Percentiles rank a stretch among this genome's conserved stretches.
phyloP scores from a whole-genome alignment of 2,797 vertebrate genomes.

The Rhynchotus rufescens region DNA sequence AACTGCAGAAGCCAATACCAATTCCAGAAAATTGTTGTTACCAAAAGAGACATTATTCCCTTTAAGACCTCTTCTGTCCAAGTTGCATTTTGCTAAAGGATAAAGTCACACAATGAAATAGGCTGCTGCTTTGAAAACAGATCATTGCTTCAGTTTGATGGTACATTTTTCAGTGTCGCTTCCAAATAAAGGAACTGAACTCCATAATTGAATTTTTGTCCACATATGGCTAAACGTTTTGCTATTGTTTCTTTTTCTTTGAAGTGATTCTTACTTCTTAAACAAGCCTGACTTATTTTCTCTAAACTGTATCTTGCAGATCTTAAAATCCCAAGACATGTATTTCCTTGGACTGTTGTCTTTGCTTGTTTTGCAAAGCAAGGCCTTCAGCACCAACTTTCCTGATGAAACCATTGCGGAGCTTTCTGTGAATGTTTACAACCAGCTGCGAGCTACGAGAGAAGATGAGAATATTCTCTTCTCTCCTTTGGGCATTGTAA shows the following conservation, averaged over 20 bases:
- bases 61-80: background rate
- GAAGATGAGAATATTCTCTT: constrained; percentile 96
- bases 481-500: constrained; percentile 90
- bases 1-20: background rate
- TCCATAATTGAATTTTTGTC: background rate
- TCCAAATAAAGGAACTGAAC: background rate
- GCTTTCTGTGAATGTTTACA: constrained; percentile 94
- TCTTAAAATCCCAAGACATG: constrained; percentile 71
- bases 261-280: background rate
- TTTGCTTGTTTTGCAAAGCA: constrained; percentile 80
- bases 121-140: background rate
- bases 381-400: constrained; percentile 81
- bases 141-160: background rate
- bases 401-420: constrained; percentile 89
- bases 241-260: background rate
- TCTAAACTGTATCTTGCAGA: constrained; percentile 53
- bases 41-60: background rate
- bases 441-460: constrained; percentile 86
- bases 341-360: constrained; percentile 81
- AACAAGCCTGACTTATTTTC: background rate
- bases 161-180: background rate
- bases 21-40: background rate
- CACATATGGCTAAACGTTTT: background rate
- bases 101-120: background rate
- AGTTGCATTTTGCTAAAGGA: background rate